Evolutionary conservation across 2,113 vertebrate species (phyloP).

Genomic region (Panthera tigris): DNA sequence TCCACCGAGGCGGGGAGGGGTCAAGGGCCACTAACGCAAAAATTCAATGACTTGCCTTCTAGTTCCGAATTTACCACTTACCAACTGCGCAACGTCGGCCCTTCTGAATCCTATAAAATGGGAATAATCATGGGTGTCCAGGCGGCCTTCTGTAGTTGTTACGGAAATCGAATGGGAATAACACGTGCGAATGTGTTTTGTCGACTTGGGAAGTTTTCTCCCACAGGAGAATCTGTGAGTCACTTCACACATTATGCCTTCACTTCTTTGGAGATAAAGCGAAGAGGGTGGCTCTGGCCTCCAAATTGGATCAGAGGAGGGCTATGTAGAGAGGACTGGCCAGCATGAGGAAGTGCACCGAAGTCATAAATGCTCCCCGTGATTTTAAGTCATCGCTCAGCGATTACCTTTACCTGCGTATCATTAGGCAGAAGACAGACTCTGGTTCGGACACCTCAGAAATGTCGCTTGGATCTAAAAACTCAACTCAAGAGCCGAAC

Average conservation of each 20-base stretch:
- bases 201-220: not conserved
- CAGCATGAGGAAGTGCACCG: not conserved
- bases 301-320: not conserved
- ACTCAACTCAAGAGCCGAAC: not conserved
- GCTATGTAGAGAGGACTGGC: not conserved
- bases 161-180: not conserved
- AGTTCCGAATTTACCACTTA: not conserved
- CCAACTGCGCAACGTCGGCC: not conserved
- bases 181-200: rapidly evolving
- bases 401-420: not conserved
- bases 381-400: not conserved
- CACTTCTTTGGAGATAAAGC: not conserved
- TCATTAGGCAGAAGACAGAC: not conserved
- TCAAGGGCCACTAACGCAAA: not conserved
- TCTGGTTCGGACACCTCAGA: not conserved
- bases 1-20: not conserved
- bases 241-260: not conserved
- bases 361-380: not conserved
- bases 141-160: not conserved
- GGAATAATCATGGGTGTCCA: not conserved
- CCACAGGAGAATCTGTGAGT: not conserved
- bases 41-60: not conserved
- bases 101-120: not conserved
- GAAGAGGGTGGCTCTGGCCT: not conserved
- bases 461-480: not conserved